Base-by-base conservation (phyloP, 2,797 vertebrate genomes). In the Anniella stebbinsi region DNA sequence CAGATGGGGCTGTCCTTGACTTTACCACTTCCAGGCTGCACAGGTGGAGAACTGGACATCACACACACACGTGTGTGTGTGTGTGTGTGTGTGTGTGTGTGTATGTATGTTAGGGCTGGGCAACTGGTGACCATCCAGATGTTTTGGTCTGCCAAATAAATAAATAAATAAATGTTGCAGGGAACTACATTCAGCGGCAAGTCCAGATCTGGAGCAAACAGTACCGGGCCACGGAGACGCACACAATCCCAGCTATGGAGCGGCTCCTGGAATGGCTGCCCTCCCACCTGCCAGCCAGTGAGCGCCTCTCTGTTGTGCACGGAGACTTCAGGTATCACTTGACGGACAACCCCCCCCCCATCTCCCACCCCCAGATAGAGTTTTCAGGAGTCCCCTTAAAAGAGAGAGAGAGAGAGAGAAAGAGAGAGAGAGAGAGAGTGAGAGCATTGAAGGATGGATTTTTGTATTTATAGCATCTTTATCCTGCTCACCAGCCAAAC, bases 201-300 rank as follows among this genome's bases (percentile, higher is more conserved):
- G 94, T 98, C 72, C 95, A 96, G 86, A 96, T 81, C 36, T 98
- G 97, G 98, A 97, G 94, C 17, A 95, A 97, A 90, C 97, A 97
- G 38, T 98, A 98, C 66, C 95, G 95, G 89, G 96, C 97, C 75
- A 91, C 93, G 0, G 97, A 98, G 89, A 98, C 96, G 5, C 91
- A 73, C 0, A 21, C 92, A 9, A 96, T 98, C 92, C 97, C 97
- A 2, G 94, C 96, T 0, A 97, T 98, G 98, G 98, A 98, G 94
- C 96, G 97, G 87, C 97, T 98, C 85, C 96, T 98, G 0, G 36
- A 96, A 21, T 98, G 98, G 98, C 96, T 98, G 63, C 97, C 98
- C 0, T 93, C 94, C 73, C 98, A 98, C 91, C 93, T 98, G 4
- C 98, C 98, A 4, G 82, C 82, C 15, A 93, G 96, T 18, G 97